Evolutionary conservation across 2,113 vertebrate genomes (phyloP).

Genomic region (Varanus komodoensis): DNA sequence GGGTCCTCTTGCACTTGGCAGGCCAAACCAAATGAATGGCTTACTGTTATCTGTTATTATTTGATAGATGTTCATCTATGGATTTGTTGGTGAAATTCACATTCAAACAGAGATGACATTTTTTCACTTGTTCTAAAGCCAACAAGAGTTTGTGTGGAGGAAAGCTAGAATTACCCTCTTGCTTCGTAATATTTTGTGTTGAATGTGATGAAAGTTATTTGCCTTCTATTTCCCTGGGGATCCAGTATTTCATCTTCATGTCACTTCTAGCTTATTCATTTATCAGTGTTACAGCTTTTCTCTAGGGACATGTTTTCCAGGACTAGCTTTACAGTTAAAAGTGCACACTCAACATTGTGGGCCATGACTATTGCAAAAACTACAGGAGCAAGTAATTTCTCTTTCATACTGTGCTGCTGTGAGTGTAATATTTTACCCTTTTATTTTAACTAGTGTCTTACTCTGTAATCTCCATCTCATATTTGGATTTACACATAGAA

Average conservation of each 20-base stretch:
- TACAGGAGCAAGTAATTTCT: not conserved
- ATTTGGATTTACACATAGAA: not conserved
- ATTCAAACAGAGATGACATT: not conserved
- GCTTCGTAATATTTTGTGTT: constrained; percentile 29
- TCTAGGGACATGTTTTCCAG: constrained; percentile 40
- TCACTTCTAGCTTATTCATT: constrained; percentile 28
- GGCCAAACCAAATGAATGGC: not conserved
- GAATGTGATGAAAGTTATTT: constrained; percentile 9
- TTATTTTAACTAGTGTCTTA: not conserved
- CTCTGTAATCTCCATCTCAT: not conserved
- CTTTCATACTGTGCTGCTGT: no score
- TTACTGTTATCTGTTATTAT: not conserved
- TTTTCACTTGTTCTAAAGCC: not conserved
- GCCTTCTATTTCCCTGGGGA: constrained; percentile 21
- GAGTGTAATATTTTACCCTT: not conserved
- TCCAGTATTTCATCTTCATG: constrained; percentile 40
- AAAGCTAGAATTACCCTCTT: not conserved
- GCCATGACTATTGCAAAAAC: constrained; percentile 21
- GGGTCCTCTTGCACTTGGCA: not conserved
- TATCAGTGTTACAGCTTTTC: constrained; percentile 33
- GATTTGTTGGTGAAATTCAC: not conserved
- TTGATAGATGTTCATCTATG: not conserved
- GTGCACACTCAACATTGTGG: constrained; percentile 41
- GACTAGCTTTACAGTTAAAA: constrained; percentile 39
- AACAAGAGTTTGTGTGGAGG: not conserved